Percentiles rank a stretch among this genome's conserved stretches.
Conservation (phyloP, 2,888 invertebrate species). For the Acronicta aceris region DNA sequence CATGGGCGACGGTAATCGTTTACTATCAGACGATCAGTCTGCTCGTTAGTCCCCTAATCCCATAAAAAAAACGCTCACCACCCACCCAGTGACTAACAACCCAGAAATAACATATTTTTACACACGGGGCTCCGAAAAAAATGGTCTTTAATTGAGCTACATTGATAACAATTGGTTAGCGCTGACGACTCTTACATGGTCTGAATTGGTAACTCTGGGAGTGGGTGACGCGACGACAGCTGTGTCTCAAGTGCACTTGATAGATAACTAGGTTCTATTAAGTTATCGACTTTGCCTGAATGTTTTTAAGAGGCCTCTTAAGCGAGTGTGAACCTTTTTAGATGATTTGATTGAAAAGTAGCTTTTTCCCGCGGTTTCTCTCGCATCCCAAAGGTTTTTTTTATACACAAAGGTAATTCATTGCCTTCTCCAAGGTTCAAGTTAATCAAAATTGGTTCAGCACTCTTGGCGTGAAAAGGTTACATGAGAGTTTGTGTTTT, state of each 20-base stretch:
- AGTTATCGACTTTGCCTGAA: not conserved
- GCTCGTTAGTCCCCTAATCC: no score
- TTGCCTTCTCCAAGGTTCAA: no score
- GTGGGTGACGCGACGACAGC: slow-evolving; percentile 61
- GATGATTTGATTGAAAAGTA: no score
- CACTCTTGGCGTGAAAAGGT: no score
- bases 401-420: no score
- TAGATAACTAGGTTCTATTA: slow-evolving; percentile 4
- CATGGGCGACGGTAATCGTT: no score
- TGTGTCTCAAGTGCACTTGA: slow-evolving; percentile 33
- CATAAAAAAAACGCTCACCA: not conserved
- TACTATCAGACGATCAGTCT: no score
- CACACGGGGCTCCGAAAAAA: slow-evolving; percentile 39
- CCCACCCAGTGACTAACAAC: not conserved
- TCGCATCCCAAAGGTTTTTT: no score
- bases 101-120: slow-evolving; percentile 2
- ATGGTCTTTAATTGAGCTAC: slow-evolving; percentile 67
- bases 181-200: slow-evolving; percentile 71
- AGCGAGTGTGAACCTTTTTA: not conserved
- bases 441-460: no score
- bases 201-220: slow-evolving; percentile 71
- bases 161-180: slow-evolving; percentile 77
- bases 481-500: no score
- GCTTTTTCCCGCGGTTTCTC: no score
- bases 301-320: slow-evolving; percentile 3